phyloP scores from a whole-genome alignment of 2,797 vertebrate genomes.

The Aeoliscus strigatus region DNA sequence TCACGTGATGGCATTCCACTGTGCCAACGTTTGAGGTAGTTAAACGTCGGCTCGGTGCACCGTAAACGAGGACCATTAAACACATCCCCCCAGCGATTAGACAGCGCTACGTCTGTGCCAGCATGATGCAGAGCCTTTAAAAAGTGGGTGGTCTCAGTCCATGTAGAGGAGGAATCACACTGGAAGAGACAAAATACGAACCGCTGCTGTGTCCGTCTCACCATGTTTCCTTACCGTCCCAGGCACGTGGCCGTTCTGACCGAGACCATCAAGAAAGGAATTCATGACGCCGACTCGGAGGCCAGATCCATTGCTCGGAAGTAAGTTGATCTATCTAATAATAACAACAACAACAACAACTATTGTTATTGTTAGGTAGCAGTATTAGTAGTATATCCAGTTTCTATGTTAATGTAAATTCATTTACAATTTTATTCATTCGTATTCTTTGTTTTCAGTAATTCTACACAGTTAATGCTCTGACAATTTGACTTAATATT shows the following conservation, averaged over 20 bases:
- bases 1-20: slow-evolving; percentile 52
- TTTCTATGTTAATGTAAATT: too few species aligned
- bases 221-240: slow-evolving; percentile 68
- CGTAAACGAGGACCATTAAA: slow-evolving; percentile 62
- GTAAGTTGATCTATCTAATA: slow-evolving; percentile 56
- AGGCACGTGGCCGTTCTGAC: slow-evolving; percentile 94
- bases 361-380: too few species aligned
- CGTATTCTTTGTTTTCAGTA: too few species aligned
- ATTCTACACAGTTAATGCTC: too few species aligned
- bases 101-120: slow-evolving; percentile 36
- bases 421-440: too few species aligned
- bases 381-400: too few species aligned
- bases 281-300: slow-evolving; percentile 96
- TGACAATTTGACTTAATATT: too few species aligned
- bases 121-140: slow-evolving; percentile 59
- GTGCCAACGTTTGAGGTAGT: slow-evolving; percentile 48
- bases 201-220: slow-evolving; percentile 8
- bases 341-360: too few species aligned
- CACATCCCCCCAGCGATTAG: slow-evolving; percentile 40
- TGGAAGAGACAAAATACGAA: slow-evolving; percentile 2
- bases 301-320: slow-evolving; percentile 95
- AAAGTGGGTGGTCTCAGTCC: slow-evolving; percentile 56
- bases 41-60: slow-evolving; percentile 37
- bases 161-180: slow-evolving; percentile 20
- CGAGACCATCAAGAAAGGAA: slow-evolving; percentile 97